phyloP scores from a whole-genome alignment of 2,888 invertebrate genomes.

The Carpatolechia fugitivella region DNA sequence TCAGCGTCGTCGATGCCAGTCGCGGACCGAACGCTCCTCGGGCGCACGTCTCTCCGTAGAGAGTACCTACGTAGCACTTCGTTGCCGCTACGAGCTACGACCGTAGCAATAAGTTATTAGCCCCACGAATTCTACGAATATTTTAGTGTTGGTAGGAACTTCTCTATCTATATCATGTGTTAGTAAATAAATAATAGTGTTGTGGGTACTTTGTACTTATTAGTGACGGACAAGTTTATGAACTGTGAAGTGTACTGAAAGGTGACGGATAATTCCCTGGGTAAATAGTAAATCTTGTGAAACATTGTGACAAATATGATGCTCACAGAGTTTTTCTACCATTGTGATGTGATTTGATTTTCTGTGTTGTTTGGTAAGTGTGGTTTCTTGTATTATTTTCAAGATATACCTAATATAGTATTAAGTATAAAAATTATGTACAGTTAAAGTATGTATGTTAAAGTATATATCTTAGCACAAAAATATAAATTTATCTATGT shows the following conservation, averaged over 20 bases:
- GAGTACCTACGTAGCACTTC: constrained; percentile 29
- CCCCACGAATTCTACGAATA: neutral
- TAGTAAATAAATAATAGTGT: no score
- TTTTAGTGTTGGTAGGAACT: neutral
- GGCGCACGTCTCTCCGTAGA: constrained; percentile 32
- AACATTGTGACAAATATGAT: constrained; percentile 31
- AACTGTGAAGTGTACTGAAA: constrained; percentile 22
- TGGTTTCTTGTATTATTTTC: neutral
- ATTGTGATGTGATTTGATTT: constrained; percentile 5
- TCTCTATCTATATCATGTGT: no score
- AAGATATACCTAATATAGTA: no score
- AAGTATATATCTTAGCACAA: no score
- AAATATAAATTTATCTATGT: no score
- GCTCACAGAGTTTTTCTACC: constrained; percentile 21
- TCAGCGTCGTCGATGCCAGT: constrained; percentile 34
- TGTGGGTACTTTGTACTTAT: no score
- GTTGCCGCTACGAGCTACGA: constrained; percentile 43
- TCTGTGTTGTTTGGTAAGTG: neutral
- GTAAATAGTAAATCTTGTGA: constrained; percentile 35
- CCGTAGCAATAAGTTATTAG: constrained; percentile 1
- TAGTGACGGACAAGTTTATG: constrained; percentile 13
- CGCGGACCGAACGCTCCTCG: constrained; percentile 44
- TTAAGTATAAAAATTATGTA: no score
- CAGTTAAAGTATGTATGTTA: no score
- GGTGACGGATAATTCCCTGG: constrained; percentile 30